These are phyloP conservation scores for Rhombomys opimus DNA, from an alignment of 2,113 vertebrate genomes.

Conservation along the genomic window DNA sequence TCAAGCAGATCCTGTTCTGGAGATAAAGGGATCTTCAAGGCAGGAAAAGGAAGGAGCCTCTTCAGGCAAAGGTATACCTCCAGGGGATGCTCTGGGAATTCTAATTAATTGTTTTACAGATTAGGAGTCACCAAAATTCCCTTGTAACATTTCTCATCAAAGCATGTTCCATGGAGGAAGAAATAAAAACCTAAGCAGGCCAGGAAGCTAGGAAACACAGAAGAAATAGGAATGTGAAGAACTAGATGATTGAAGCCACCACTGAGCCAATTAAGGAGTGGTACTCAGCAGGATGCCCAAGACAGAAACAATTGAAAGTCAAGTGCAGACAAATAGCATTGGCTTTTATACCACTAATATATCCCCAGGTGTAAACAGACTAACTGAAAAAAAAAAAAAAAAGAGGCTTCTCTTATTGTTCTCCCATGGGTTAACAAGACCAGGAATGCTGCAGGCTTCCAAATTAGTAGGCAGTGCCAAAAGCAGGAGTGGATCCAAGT, in stretches of 20 bases:
- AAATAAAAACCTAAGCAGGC: slow-evolving; percentile 56
- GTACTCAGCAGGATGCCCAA: background rate
- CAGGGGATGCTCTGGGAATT: slow-evolving; percentile 54
- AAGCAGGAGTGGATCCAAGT: background rate
- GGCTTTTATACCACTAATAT: slow-evolving; percentile 37
- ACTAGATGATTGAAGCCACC: slow-evolving; percentile 26
- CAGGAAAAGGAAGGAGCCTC: slow-evolving; percentile 41
- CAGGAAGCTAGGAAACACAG: slow-evolving; percentile 36
- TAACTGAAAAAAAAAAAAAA: background rate
- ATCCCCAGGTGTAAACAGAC: slow-evolving; percentile 29
- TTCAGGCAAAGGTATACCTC: slow-evolving; percentile 33
- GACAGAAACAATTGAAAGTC: slow-evolving; percentile 37
- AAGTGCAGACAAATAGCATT: slow-evolving; percentile 42
- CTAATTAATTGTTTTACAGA: slow-evolving; percentile 63
- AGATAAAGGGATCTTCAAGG: slow-evolving; percentile 43
- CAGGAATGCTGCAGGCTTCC: background rate
- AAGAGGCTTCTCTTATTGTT: background rate
- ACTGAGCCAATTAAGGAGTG: slow-evolving; percentile 57
- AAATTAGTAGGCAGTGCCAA: background rate
- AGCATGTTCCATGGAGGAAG: slow-evolving; percentile 26
- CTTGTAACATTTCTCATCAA: slow-evolving; percentile 59
- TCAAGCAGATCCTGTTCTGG: slow-evolving; percentile 44
- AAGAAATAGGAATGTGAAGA: slow-evolving; percentile 9
- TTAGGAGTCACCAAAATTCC: background rate
- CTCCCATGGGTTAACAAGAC: background rate